Evolutionary conservation across 2,888 invertebrate genomes (phyloP), one percentile per base, ranked within the genome.

Genomic region (Protophormia terraenovae): DNA sequence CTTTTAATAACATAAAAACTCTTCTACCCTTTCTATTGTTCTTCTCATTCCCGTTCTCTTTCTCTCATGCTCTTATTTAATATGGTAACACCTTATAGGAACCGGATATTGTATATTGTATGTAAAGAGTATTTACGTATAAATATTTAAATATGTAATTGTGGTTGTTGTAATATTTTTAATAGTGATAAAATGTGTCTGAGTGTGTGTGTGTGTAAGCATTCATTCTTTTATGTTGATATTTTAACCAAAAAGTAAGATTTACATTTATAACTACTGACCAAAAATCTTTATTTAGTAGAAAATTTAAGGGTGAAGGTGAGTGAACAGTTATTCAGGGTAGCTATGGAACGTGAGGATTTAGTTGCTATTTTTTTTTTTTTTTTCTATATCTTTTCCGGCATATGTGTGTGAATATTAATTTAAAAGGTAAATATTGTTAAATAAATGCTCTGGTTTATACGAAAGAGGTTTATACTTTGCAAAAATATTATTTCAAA

Each of bases 401-500:
- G n/a, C n/a, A 82, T 78, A 62, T 86, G 58, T 78, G 62, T 79
- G 75, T 79, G 60, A 35, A 64, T 64, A 69, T 64, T 67, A 55
- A 79, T 62, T 35, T 62, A 67, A n/a, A 60, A 19, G 73, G 60
- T 29, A 79, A 67, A 73, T 78, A 73, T 77, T 77, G 55, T 58
- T 58, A 71, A 72, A 78, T 78, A 78, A 67, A 78, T 60, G 67
- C 29, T 53, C n/a, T 41, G 22, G 67, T 29, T 38, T 64, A 66
- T 72, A 50, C 47, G 60, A 35, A 73, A 71, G 62, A 32, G 62
- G 69, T 29, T 83, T 80, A 73, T 80, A 75, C 67, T 82, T 84
- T 81, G 58, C 58, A 83, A 73, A 84, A 75, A 83, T 72, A 78
- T 85, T 79, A 71, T 82, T 69, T 75, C 85, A 82, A 85, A 84